phyloP scores from a whole-genome alignment of 2,797 vertebrate genomes.

The Kryptopterus vitreolus region DNA sequence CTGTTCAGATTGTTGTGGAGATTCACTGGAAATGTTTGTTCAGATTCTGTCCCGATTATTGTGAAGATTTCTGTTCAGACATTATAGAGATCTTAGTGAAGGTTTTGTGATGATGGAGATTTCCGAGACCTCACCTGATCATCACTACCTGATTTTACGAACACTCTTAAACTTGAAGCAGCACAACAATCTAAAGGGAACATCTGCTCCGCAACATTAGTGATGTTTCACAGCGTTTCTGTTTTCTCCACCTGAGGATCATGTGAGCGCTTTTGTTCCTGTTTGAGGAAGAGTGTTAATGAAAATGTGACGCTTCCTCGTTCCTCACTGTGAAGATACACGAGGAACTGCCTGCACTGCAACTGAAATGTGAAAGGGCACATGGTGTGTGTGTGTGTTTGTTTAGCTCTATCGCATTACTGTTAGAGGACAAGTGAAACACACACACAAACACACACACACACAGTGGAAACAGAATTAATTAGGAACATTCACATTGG shows the following conservation, averaged over 20 bases:
- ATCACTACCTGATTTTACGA: no score
- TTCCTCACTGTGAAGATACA: conserved; percentile 8
- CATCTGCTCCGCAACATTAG: background rate
- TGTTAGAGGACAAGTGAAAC: background rate
- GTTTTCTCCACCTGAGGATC: conserved; percentile 11
- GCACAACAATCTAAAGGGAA: no score
- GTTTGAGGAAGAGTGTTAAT: conserved; percentile 11
- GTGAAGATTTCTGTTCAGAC: no score
- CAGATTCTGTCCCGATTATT: no score
- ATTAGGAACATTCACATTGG: background rate
- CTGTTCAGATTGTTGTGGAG: no score
- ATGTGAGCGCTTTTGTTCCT: conserved; percentile 2
- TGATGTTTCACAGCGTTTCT: conserved; percentile 13
- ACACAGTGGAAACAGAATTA: background rate
- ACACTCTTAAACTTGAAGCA: no score
- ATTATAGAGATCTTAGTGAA: no score
- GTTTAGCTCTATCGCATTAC: background rate
- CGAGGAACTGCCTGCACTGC: background rate
- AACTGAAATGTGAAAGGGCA: conserved; percentile 8
- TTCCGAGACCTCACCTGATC: no score
- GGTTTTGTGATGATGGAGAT: no score
- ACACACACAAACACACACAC: background rate
- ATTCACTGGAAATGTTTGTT: no score
- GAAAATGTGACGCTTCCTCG: conserved; percentile 10
- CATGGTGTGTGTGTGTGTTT: background rate